These are phyloP conservation scores for Pelobates cultripes DNA, from an alignment of 2,797 vertebrate species.

Conservation along the genomic window DNA sequence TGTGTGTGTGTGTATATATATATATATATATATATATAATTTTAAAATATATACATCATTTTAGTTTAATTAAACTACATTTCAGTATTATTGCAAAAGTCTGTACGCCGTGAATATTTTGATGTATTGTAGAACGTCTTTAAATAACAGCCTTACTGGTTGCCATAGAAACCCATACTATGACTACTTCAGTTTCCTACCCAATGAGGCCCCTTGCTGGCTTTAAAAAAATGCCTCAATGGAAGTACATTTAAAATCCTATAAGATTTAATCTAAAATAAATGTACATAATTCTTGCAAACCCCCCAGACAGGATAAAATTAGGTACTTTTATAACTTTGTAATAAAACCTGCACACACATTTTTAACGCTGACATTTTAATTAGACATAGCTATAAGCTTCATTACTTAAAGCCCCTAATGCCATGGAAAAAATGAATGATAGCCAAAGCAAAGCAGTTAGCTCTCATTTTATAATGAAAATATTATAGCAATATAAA, in stretches of 20 bases:
- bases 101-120: too few species aligned
- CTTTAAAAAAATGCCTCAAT: not conserved
- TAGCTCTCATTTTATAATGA: not conserved
- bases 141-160: conserved; percentile 57
- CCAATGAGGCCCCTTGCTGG: conserved; percentile 14
- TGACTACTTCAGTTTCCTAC: conserved; percentile 9
- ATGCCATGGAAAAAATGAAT: not conserved
- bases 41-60: too few species aligned
- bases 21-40: too few species aligned
- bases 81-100: too few species aligned
- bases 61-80: too few species aligned
- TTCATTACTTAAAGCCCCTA: not conserved
- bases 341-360: not conserved
- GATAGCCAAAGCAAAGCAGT: not conserved
- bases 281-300: not conserved
- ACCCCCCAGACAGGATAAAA: not conserved
- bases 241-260: not conserved
- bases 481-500: not conserved
- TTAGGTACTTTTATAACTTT: not conserved
- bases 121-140: not conserved
- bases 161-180: conserved; percentile 62
- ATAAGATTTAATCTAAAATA: not conserved
- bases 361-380: not conserved
- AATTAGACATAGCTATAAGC: not conserved
- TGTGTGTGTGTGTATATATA: too few species aligned